These are phyloP conservation scores for Amiota minor DNA, from an alignment of 2,888 invertebrate genomes.

Conservation along the genomic window DNA sequence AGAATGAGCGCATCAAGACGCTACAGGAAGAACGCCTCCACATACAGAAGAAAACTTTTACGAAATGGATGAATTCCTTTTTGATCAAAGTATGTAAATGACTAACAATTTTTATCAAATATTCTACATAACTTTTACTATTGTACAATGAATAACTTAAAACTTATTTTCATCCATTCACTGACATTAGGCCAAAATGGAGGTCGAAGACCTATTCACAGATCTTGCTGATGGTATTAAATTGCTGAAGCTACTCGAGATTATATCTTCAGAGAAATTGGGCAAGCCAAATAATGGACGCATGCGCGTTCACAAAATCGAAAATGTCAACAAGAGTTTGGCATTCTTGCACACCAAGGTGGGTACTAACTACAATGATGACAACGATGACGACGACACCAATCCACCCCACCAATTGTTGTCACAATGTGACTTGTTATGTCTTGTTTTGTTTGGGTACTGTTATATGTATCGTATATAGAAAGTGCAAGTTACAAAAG, in stretches of 20 bases:
- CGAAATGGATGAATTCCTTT: conserved; percentile 99
- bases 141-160: not conserved
- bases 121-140: not conserved
- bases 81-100: conserved; percentile 85
- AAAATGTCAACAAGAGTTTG: conserved; percentile 98
- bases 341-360: conserved; percentile 96
- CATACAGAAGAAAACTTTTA: conserved; percentile 99
- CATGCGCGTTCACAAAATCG: conserved; percentile 98
- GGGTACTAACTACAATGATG: conserved; percentile 48
- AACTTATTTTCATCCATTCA: conserved; percentile 8
- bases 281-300: conserved; percentile 96
- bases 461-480: no score
- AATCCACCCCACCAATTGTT: no score
- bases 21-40: conserved; percentile 97
- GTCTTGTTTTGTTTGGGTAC: not conserved
- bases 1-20: conserved; percentile 96
- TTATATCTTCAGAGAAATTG: conserved; percentile 97
- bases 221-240: conserved; percentile 97
- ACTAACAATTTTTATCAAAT: conserved; percentile 6
- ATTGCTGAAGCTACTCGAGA: conserved; percentile 93
- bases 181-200: conserved; percentile 89
- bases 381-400: no score
- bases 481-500: conserved; percentile 57
- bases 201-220: conserved; percentile 96
- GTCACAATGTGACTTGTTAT: no score